Evolutionary conservation across 2,797 vertebrate species (phyloP), one percentile per base, ranked within the genome.

Genomic region (Urophycis tenuis): DNA sequence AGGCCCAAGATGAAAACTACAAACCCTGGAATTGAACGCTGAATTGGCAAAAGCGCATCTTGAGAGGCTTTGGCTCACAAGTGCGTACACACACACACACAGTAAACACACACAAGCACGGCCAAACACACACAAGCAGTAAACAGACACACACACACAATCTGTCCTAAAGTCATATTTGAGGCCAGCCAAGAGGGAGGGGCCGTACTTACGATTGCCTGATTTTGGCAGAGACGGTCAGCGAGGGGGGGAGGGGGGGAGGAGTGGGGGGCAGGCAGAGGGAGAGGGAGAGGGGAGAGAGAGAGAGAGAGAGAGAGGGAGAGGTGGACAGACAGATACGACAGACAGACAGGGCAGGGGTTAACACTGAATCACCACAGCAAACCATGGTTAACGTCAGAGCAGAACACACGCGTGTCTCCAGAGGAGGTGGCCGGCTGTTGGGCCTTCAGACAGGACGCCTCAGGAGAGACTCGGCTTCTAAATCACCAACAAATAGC

Each of bases 121-220:
- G 36, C 49, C 14, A 53, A 15, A 6, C 49, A 60, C 49, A 60
- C 6, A 60, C 4, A 60, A 17, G 17, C 41, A 45, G 36, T 9
- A 45, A 15, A 53, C 49, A 22, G 19, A 74, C 81, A 67, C 30
- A 79, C 31, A 67, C 82, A 79, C 73, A 77, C 78, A 84, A 85
- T 85, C 83, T 79, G 82, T 84, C 15, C 72, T 78, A 75, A 75
- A 86, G 72, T 83, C 84, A 74, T 89, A 91, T 90, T 87, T 91
- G 45, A 82, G 82, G 81, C 85, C 89, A 84, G 82, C 71, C 86
- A 82, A 74, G 81, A 81, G 74, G 83, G 77, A 12, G 87, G 87
- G 88, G 85, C 88, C 83, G 85, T 93, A 94, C 92, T 94, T 93
- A 94, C 92, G 53, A 93, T 92, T 83, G 91, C 92, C 92, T 93